Evolutionary conservation across 2,797 vertebrate genomes (phyloP).

Genomic region (Agapornis canus): DNA sequence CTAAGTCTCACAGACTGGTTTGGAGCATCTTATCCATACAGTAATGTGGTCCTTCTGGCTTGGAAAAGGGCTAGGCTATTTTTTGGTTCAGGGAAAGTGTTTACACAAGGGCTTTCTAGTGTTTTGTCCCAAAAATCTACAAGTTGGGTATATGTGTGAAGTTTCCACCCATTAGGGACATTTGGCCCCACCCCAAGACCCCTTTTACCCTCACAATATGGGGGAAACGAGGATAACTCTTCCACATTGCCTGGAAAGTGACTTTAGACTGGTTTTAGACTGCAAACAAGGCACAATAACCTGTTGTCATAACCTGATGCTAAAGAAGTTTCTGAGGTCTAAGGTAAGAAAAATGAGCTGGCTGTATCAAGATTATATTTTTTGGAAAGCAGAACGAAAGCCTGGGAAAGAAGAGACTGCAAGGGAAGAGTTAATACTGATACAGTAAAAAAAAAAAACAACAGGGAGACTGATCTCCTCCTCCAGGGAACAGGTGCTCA

Average conservation of each 20-base stretch:
- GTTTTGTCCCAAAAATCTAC: neutral
- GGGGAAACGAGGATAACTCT: neutral
- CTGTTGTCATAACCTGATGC: neutral
- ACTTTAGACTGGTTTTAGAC: neutral
- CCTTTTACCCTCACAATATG: neutral
- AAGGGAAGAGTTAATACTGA: neutral
- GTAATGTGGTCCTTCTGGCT: neutral
- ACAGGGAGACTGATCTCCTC: neutral
- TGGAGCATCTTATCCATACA: neutral
- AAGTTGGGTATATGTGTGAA: rapidly evolving
- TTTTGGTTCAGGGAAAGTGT: neutral
- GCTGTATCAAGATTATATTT: neutral
- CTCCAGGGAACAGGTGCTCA: rapidly evolving
- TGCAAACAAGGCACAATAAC: neutral
- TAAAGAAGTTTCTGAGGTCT: neutral
- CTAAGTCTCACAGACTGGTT: neutral
- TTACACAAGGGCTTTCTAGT: neutral
- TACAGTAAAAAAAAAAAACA: neutral
- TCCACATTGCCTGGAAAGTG: neutral
- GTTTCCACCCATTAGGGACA: neutral
- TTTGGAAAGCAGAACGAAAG: neutral
- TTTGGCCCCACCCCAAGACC: neutral
- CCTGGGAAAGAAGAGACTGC: neutral
- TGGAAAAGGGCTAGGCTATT: neutral
- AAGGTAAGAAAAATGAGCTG: neutral